These are phyloP conservation scores for Drosophila lowei DNA, from an alignment of 1,140 invertebrate species.

Conservation along the genomic window DNA sequence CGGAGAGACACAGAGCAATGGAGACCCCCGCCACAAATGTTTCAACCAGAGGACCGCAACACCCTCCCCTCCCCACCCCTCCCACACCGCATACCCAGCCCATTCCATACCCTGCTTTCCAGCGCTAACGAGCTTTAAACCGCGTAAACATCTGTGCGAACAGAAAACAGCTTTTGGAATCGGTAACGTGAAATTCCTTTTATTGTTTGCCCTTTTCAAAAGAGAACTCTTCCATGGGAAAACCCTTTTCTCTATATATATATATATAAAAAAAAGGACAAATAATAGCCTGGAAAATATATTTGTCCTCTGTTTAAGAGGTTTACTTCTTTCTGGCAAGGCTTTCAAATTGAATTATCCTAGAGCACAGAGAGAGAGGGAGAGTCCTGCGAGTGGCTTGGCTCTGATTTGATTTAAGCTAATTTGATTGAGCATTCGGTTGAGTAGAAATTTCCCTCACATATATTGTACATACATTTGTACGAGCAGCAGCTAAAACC, in stretches of 20 bases:
- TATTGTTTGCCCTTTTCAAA: constrained; percentile 20
- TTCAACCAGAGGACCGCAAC: constrained; percentile 43
- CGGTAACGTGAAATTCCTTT: constrained; percentile 32
- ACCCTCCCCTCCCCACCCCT: constrained; percentile 2
- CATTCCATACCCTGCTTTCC: neutral
- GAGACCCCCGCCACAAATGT: constrained; percentile 34
- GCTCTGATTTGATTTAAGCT: constrained; percentile 38
- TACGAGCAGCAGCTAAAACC: neutral
- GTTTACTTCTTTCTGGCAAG: constrained; percentile 8
- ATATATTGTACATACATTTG: too few species aligned
- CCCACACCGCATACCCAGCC: neutral
- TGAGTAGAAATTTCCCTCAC: constrained; percentile 20
- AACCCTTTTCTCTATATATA: constrained; percentile 29
- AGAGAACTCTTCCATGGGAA: neutral
- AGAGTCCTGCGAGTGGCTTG: constrained; percentile 28
- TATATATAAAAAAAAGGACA: too few species aligned
- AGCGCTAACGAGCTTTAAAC: constrained; percentile 66
- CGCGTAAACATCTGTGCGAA: constrained; percentile 71
- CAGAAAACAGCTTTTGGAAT: constrained; percentile 48
- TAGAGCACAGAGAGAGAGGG: neutral
- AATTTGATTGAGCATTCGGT: constrained; percentile 47
- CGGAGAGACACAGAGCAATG: too few species aligned
- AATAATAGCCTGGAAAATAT: constrained; percentile 9
- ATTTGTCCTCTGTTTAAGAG: constrained; percentile 15
- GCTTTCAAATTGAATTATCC: constrained; percentile 21